A percentile compares a stretch with the other conserved stretches of the same genome.
phyloP scores from a whole-genome alignment of 2,888 invertebrate genomes.

The Osmoderma eremita region DNA sequence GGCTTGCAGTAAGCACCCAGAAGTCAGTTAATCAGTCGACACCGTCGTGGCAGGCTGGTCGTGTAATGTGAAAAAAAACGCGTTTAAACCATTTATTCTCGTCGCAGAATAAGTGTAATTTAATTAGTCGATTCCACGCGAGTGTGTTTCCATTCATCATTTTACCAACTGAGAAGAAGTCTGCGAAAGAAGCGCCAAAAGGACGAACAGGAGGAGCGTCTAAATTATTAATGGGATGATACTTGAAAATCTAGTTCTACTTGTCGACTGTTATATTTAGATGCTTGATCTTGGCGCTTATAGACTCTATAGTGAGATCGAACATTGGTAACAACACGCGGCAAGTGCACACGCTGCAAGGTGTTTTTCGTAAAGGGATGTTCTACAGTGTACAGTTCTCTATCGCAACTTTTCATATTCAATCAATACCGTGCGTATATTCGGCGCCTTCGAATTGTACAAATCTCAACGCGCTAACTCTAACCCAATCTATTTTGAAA shows the following conservation, averaged over 20 bases:
- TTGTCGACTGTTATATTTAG: constrained; percentile 56
- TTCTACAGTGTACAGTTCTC: neutral
- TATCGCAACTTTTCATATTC: too few species aligned
- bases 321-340: constrained; percentile 13
- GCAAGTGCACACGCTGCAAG: constrained; percentile 1
- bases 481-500: neutral
- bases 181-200: neutral
- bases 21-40: constrained; percentile 3
- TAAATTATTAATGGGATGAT: constrained; percentile 45
- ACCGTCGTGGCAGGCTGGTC: neutral
- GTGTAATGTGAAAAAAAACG: neutral
- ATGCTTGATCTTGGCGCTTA: constrained; percentile 32
- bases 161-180: neutral
- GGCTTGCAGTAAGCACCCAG: neutral
- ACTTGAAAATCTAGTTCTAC: constrained; percentile 63
- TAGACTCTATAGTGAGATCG: constrained; percentile 7
- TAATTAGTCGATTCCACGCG: constrained; percentile 15
- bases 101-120: constrained; percentile 30
- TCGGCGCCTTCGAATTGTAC: too few species aligned
- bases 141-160: constrained; percentile 1
- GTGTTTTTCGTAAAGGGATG: constrained; percentile 31
- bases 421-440: too few species aligned
- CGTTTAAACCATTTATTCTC: constrained; percentile 31
- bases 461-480: neutral
- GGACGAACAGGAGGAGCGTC: constrained; percentile 11